Percentiles rank a stretch among this genome's conserved stretches.
These are phyloP conservation scores for Raphicerus campestris DNA, from an alignment of 2,113 vertebrate species.

Conservation along the genomic window DNA sequence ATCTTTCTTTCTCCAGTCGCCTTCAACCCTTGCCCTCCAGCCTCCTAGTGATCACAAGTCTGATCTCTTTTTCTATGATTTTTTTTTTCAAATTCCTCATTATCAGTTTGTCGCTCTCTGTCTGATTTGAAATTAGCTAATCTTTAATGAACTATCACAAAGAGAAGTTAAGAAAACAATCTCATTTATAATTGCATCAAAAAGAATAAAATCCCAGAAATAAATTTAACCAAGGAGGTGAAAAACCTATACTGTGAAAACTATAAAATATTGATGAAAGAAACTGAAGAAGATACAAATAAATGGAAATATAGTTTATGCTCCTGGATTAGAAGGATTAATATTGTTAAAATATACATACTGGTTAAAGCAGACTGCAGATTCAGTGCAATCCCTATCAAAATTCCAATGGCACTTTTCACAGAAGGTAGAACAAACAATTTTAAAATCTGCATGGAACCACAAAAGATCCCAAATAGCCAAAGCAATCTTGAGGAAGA, in stretches of 20 bases:
- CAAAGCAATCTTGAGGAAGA: background rate
- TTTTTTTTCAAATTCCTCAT: background rate
- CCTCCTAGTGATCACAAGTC: background rate
- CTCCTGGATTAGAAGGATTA: background rate
- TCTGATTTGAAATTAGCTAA: background rate
- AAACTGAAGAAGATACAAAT: background rate
- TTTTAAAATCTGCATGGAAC: background rate
- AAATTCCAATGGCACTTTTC: background rate
- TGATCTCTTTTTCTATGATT: background rate
- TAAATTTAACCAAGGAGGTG: background rate
- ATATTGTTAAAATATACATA: background rate
- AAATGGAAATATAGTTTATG: background rate
- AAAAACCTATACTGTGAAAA: background rate
- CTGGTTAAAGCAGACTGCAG: background rate
- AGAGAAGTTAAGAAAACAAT: background rate
- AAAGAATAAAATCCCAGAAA: background rate
- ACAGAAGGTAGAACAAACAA: background rate
- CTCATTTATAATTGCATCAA: background rate
- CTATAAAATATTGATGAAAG: background rate
- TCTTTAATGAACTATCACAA: background rate
- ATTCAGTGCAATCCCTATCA: background rate
- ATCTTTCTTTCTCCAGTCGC: background rate
- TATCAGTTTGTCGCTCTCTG: background rate
- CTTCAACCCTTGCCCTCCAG: background rate
- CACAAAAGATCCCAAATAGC: background rate